A percentile compares a stretch with the other conserved stretches of the same genome.
Evolutionary conservation across 2,797 vertebrate genomes (phyloP).

Genomic region (Dicrostonyx torquatus): DNA sequence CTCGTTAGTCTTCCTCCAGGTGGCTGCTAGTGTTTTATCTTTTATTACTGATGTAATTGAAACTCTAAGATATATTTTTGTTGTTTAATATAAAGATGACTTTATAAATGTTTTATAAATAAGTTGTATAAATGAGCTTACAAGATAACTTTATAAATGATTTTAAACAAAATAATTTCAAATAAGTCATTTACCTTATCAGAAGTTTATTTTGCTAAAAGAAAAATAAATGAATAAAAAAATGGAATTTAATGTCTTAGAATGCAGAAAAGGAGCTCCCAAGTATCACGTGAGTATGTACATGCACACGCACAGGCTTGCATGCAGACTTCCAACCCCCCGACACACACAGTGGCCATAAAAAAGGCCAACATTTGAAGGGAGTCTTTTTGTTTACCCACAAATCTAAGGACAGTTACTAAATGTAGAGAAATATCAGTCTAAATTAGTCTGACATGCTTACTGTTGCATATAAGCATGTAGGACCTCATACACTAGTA

Average conservation of each 20-base stretch:
- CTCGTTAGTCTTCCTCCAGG: conserved; percentile 21
- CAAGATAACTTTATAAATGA: not conserved
- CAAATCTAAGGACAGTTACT: conserved; percentile 35
- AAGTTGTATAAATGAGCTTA: not conserved
- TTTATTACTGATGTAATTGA: conserved; percentile 15
- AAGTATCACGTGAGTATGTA: not conserved
- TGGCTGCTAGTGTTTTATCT: conserved; percentile 34
- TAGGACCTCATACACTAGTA: not conserved
- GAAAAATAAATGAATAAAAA: conserved; percentile 14
- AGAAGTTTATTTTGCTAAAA: conserved; percentile 30
- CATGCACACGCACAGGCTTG: not conserved
- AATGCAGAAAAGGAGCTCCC: not conserved
- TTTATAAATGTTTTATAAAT: no score
- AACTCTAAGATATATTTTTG: not conserved
- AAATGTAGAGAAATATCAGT: not conserved
- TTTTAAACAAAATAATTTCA: conserved; percentile 52
- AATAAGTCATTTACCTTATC: not conserved
- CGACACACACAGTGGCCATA: not conserved
- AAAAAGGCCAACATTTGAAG: not conserved
- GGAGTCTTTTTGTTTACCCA: not conserved
- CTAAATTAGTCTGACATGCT: not conserved
- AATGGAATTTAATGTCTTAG: conserved; percentile 15
- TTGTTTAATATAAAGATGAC: conserved; percentile 40
- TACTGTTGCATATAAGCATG: conserved; percentile 17
- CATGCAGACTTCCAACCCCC: not conserved